Conservation (phyloP, 2,113 vertebrate genomes). For the Gymnobelideus leadbeateri region DNA sequence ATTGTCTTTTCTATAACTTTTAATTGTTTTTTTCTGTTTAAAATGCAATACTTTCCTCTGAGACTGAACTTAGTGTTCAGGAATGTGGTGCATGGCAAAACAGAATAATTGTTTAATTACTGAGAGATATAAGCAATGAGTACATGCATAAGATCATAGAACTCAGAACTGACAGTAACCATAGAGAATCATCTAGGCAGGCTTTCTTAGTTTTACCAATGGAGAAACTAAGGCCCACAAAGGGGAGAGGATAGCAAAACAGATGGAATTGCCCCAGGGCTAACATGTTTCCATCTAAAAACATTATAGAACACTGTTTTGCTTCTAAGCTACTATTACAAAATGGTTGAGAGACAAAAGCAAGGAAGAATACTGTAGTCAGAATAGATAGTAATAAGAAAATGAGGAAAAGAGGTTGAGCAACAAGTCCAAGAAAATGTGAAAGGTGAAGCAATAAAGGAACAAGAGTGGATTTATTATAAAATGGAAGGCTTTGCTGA, state of each 20-base stretch:
- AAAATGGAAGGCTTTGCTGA: not conserved
- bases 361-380: not conserved
- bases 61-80: no score
- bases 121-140: not conserved
- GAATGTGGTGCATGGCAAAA: not conserved
- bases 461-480: not conserved
- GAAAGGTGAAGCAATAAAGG: not conserved
- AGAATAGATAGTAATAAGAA: not conserved
- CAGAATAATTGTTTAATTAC: not conserved
- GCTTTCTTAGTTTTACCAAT: not conserved
- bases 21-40: not conserved
- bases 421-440: not conserved
- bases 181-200: not conserved
- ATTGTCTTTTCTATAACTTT: not conserved
- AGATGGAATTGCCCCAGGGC: not conserved
- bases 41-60: not conserved
- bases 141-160: not conserved
- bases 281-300: not conserved
- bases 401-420: not conserved
- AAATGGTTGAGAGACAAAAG: not conserved
- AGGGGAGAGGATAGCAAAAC: not conserved
- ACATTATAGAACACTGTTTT: not conserved
- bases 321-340: not conserved
- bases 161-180: not conserved
- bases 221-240: not conserved